Evolutionary conservation across 2,797 vertebrate species (phyloP), one percentile per base, ranked within the genome.

Genomic region (Lithobates pipiens): DNA sequence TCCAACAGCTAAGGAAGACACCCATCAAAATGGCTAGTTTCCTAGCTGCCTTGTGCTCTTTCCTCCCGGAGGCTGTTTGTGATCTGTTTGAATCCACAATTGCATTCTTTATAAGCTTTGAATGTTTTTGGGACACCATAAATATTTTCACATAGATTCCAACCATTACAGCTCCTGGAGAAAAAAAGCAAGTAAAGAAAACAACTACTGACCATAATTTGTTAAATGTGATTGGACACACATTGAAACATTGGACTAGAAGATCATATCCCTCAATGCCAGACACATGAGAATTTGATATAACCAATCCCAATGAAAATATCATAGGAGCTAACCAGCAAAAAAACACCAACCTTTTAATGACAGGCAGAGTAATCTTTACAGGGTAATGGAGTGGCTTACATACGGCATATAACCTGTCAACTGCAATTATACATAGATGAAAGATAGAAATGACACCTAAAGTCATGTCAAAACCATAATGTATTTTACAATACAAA

Each of bases 371-470:
- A 0, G 93, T 95, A 73, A 95, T 92, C 34, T 85, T 93, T 3
- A 83, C 86, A 0, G 90, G 78, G 25, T 95, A 95, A 63, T 90
- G 92, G 57, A 96, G 88, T 50, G 94, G 94, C 73, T 93, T 85
- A 75, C 94, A 94, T 34, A 95, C 91, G 0, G 95, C 94, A 57
- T 94, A 91, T 76, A 95, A 93, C 44, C 93, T 84, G 77, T 96
- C 95, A 8, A 93, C 67, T 6, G 94, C 93, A 23, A 96, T 94
- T 34, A 88, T 94, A 29, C 95, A 91, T 2, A 95, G 92, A 63
- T 95, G 95, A 69, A 95, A 94, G 36, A 95, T 93, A 42, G 95
- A 95, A 0, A 90, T 89, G 65, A 92, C 89, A 65, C 94, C 93
- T 0, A 96, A 89, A 83, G 93, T 93, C 90, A 95, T 72, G 76